Percentiles rank a stretch among this genome's conserved stretches.
phyloP scores from a whole-genome alignment of 2,797 vertebrate genomes.

The Ciconia nigra region DNA sequence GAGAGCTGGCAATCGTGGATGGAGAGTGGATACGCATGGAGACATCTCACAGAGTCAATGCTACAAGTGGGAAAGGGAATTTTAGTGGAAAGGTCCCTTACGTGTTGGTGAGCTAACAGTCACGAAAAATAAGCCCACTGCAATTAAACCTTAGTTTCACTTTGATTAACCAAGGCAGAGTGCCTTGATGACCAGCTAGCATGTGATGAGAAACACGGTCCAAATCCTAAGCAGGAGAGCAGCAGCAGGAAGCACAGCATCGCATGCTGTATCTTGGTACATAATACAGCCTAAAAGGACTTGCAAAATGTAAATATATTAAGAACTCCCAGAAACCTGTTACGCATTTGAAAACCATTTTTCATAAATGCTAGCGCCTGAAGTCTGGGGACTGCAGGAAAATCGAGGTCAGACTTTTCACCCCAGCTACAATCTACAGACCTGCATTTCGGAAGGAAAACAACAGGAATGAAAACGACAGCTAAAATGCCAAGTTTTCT shows the following conservation, averaged over 20 bases:
- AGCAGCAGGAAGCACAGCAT: not conserved
- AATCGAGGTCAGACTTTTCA: not conserved
- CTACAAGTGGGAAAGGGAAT: not conserved
- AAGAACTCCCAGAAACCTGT: not conserved
- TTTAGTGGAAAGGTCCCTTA: not conserved
- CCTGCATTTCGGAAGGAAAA: not conserved
- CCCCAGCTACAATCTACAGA: not conserved
- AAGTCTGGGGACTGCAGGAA: not conserved
- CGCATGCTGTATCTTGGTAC: not conserved
- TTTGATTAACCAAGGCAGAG: not conserved
- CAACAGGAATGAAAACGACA: not conserved
- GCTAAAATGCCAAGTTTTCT: not conserved
- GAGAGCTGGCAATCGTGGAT: not conserved
- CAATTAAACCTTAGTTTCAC: not conserved
- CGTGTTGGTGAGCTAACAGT: accelerated
- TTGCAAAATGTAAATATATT: not conserved
- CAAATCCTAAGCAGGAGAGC: not conserved
- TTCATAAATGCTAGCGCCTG: not conserved
- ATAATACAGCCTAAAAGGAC: not conserved
- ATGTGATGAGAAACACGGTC: not conserved
- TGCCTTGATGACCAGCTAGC: not conserved
- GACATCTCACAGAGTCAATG: not conserved
- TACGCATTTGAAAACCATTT: not conserved
- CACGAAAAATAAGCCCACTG: not conserved
- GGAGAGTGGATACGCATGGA: not conserved